Percentiles rank a stretch among this genome's conserved stretches.
phyloP scores from a whole-genome alignment of 2,113 vertebrate species.

The Progne subis region DNA sequence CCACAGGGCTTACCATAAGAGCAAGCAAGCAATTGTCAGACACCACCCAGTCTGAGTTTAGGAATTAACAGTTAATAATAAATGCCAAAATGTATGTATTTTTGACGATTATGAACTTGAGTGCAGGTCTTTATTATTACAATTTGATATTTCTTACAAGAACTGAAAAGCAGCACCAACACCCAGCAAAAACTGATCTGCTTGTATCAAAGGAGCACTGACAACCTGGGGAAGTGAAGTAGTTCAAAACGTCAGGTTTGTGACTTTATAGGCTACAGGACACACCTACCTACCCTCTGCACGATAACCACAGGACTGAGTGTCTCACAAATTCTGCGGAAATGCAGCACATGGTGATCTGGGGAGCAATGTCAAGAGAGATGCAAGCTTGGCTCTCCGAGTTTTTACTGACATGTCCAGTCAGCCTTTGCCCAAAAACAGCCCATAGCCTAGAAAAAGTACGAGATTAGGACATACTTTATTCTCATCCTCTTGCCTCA shows the following conservation, averaged over 20 bases:
- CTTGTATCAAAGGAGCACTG: not conserved
- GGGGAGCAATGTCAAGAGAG: not conserved
- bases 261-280: not conserved
- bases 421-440: not conserved
- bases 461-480: not conserved
- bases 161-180: not conserved
- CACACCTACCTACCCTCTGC: not conserved
- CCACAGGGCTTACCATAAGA: not conserved
- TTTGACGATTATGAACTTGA: not conserved
- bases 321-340: accelerated
- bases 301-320: too few relatives aligned
- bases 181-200: not conserved
- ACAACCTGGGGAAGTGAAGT: not conserved
- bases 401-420: not conserved
- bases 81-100: not conserved
- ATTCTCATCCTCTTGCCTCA: not conserved
- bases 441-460: not conserved
- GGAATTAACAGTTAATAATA: not conserved
- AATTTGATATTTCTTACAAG: not conserved
- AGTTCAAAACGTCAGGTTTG: not conserved
- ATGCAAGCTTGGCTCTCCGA: not conserved
- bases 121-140: not conserved
- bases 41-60: not conserved
- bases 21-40: not conserved
- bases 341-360: not conserved